Percentiles rank a stretch among this genome's conserved stretches.
These are phyloP conservation scores for Turritopsis dohrnii DNA, from an alignment of 30 jellyfish, hydroid and myxozoan species.

Conservation along the genomic window DNA sequence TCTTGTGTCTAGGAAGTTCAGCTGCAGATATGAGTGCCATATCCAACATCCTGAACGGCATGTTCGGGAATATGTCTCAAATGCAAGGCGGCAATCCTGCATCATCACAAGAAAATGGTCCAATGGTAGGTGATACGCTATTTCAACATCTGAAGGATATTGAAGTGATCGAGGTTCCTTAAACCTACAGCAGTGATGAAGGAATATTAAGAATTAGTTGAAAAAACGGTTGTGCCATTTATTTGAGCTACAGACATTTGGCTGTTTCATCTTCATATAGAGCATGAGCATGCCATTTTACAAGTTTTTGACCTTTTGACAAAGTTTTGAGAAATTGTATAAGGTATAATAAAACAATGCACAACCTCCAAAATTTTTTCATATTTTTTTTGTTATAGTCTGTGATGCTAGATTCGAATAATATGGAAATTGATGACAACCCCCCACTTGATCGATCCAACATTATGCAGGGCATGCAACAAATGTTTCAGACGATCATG, in stretches of 20 bases:
- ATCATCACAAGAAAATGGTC: not conserved
- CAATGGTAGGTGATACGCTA: not conserved
- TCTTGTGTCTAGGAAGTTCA: not conserved
- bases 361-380: not conserved
- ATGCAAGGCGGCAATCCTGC: not conserved
- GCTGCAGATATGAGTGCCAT: slow-evolving; percentile 27
- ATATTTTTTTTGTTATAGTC: not conserved
- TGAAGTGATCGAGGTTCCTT: no score
- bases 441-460: not conserved
- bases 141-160: no score
- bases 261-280: no score
- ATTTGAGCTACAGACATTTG: no score
- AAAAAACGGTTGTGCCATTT: no score
- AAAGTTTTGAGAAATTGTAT: no score
- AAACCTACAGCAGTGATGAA: no score
- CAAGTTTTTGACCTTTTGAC: no score
- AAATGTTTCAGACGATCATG: slow-evolving; percentile 9
- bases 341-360: not conserved
- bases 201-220: no score
- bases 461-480: not conserved
- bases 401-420: not conserved
- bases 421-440: not conserved
- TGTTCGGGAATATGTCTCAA: slow-evolving; percentile 13
- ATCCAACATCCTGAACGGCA: slow-evolving; percentile 18
- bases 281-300: no score